A percentile compares a stretch with the other conserved stretches of the same genome.
Evolutionary conservation across 1,140 invertebrate species (phyloP).

Genomic region (Nasonia longicornis): DNA sequence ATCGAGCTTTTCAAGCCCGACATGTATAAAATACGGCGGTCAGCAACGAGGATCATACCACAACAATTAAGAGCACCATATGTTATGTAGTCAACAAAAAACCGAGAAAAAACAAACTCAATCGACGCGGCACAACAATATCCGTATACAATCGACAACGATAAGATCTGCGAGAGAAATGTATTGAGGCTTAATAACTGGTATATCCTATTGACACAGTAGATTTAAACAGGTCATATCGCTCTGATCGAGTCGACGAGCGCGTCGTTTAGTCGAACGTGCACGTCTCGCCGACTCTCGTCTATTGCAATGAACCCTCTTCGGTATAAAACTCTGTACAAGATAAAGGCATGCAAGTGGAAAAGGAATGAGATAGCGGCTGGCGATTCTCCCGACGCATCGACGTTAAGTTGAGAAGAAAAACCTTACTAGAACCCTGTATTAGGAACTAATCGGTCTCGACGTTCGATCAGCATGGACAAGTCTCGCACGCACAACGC

Average conservation of each 20-base stretch:
- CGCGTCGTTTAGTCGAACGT: conserved; percentile 12
- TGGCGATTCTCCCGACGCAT: conserved; percentile 27
- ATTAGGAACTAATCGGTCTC: conserved; percentile 48
- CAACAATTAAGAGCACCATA: conserved; percentile 20
- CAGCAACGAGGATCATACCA: conserved; percentile 25
- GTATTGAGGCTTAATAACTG: neutral
- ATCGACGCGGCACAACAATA: neutral
- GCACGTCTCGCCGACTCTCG: neutral
- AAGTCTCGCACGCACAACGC: conserved; percentile 11
- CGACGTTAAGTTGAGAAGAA: conserved; percentile 28
- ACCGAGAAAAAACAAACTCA: neutral
- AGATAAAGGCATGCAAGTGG: conserved; percentile 10
- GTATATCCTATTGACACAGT: neutral
- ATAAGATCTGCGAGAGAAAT: conserved; percentile 16
- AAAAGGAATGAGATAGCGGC: neutral
- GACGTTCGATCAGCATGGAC: conserved; percentile 40
- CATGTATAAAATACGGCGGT: conserved; percentile 17
- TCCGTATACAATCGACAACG: conserved; percentile 9
- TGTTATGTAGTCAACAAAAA: conserved; percentile 19
- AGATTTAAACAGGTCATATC: conserved; percentile 30
- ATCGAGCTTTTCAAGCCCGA: conserved; percentile 13
- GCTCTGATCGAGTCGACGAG: neutral
- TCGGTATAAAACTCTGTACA: conserved; percentile 18
- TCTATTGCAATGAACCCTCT: conserved; percentile 44
- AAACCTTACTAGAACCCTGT: conserved; percentile 44